A percentile compares a stretch with the other conserved stretches of the same genome.
These are phyloP conservation scores for Synanthedon vespiformis DNA, from an alignment of 2,888 invertebrate species.

Conservation along the genomic window DNA sequence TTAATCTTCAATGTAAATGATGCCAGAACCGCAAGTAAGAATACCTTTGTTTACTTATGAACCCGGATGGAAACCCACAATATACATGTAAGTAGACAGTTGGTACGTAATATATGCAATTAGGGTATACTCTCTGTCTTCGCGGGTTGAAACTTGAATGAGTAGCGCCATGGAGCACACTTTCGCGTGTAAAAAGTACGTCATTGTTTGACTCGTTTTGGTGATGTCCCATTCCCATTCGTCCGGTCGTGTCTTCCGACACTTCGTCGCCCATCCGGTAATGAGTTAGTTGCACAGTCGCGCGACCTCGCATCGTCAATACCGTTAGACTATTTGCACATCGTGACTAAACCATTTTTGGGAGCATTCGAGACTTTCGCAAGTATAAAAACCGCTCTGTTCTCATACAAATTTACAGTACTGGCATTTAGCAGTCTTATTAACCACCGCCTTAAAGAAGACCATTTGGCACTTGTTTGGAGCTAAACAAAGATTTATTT, in stretches of 20 bases:
- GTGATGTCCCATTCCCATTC: slow-evolving; percentile 20
- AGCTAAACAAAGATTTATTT: no score
- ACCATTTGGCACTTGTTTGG: no score
- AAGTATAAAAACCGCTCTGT: no score
- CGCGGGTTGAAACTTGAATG: neutral
- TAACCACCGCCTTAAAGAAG: no score
- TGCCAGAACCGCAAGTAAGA: slow-evolving; percentile 6
- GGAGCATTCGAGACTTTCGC: neutral
- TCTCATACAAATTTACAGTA: no score
- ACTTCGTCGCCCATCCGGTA: slow-evolving; percentile 17
- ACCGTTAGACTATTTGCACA: slow-evolving; percentile 47
- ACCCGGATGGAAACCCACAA: neutral
- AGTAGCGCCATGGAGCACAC: no score
- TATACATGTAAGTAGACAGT: neutral
- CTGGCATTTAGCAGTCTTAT: no score
- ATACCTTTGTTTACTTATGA: neutral
- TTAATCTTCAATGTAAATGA: slow-evolving; percentile 20
- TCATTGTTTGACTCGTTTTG: slow-evolving; percentile 26
- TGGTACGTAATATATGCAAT: neutral
- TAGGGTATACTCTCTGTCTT: neutral
- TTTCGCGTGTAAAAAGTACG: slow-evolving; percentile 21
- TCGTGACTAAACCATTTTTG: slow-evolving; percentile 19
- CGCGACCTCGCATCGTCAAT: slow-evolving; percentile 17
- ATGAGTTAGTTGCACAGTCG: slow-evolving; percentile 14
- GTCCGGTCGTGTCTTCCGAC: slow-evolving; percentile 3